Evolutionary conservation across 2,113 vertebrate genomes (phyloP).

Genomic region (Myocastor coypus): DNA sequence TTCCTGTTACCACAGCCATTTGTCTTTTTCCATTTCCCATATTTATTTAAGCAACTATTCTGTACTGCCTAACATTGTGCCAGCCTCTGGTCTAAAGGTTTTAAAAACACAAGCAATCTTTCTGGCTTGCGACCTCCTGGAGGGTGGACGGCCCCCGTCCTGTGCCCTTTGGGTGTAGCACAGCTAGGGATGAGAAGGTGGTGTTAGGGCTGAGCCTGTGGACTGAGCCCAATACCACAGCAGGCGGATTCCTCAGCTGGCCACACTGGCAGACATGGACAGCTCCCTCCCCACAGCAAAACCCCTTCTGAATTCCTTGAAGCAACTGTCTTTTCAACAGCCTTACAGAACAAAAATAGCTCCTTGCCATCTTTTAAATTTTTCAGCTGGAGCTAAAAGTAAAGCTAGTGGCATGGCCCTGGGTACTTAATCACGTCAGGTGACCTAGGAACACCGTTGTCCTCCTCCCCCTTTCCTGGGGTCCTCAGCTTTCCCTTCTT

Average conservation of each 20-base stretch:
- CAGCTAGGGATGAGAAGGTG: not conserved
- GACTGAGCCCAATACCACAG: not conserved
- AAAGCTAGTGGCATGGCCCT: not conserved
- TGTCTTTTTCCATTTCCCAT: constrained; percentile 18
- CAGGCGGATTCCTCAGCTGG: not conserved
- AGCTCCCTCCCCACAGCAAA: not conserved
- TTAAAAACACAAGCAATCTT: not conserved
- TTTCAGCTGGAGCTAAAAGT: not conserved
- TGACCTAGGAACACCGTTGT: not conserved
- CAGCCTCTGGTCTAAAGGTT: not conserved
- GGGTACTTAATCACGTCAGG: not conserved
- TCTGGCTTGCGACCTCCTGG: not conserved
- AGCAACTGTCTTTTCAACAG: not conserved
- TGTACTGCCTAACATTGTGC: not conserved
- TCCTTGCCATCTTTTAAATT: not conserved
- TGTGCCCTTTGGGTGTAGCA: accelerated
- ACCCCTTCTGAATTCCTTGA: accelerated
- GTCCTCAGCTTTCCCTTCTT: not conserved
- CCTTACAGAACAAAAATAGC: not conserved
- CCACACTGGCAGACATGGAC: not conserved
- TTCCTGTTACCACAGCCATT: not conserved
- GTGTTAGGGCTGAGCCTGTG: not conserved
- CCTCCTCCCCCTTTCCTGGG: not conserved
- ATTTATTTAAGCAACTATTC: constrained; percentile 45
- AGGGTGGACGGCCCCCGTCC: not conserved